These are phyloP conservation scores for Holothuria glaberrima DNA, from an alignment of 35 echinoderm and acorn worm genomes.

Conservation along the genomic window DNA sequence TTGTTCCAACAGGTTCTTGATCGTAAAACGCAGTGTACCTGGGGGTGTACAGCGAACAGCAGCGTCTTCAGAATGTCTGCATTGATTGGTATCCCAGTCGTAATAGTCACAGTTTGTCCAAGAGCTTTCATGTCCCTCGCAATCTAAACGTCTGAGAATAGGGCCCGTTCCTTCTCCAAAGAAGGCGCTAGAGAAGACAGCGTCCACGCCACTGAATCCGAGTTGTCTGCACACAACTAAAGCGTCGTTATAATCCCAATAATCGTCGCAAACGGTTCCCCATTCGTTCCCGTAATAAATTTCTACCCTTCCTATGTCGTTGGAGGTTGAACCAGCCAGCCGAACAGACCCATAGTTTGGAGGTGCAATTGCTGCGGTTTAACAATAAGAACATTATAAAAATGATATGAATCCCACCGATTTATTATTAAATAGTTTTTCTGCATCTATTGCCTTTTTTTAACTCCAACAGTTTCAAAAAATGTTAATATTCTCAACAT, in stretches of 20 bases:
- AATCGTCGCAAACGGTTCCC: slow-evolving; percentile 44
- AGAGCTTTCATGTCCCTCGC: not conserved
- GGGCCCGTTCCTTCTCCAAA: not conserved
- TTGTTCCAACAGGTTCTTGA: too few relatives aligned
- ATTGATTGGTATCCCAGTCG: not conserved
- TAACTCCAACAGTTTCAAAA: too few relatives aligned
- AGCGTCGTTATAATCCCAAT: slow-evolving; percentile 21
- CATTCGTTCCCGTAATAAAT: slow-evolving; percentile 23
- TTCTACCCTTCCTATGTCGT: slow-evolving; percentile 43
- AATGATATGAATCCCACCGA: too few relatives aligned
- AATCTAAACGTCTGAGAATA: not conserved
- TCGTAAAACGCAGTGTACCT: too few relatives aligned
- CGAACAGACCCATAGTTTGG: not conserved
- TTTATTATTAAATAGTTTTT: too few relatives aligned
- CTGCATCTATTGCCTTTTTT: too few relatives aligned
- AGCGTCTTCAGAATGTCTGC: too few relatives aligned
- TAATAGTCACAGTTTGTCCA: slow-evolving; percentile 3
- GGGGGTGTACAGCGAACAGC: too few relatives aligned
- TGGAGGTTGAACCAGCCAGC: not conserved
- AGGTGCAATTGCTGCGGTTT: too few relatives aligned
- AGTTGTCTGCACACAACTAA: slow-evolving; percentile 46
- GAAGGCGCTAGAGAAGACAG: not conserved
- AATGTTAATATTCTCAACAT: too few relatives aligned
- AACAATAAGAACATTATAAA: too few relatives aligned
- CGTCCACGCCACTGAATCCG: not conserved